Evolutionary conservation across 2,113 vertebrate species (phyloP).

Genomic region (Orcinus orca): DNA sequence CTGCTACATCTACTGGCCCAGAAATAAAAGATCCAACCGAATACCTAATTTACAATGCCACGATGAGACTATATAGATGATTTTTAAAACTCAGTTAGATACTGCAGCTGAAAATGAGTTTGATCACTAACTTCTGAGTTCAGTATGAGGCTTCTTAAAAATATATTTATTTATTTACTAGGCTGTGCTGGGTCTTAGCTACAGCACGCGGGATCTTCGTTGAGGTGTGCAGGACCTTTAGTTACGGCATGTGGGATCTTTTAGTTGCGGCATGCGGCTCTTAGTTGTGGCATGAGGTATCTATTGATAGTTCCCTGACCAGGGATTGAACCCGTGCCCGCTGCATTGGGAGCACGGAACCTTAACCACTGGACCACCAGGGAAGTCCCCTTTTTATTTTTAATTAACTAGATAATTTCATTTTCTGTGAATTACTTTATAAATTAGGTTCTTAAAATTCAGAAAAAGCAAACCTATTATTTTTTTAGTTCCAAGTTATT

Average conservation of each 20-base stretch:
- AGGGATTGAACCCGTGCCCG: too few species aligned
- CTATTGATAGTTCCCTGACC: too few species aligned
- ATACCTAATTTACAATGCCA: neutral
- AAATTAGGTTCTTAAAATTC: slow-evolving; percentile 1
- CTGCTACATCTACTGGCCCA: neutral
- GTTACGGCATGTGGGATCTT: too few species aligned
- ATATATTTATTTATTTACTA: too few species aligned
- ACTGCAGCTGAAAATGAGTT: neutral
- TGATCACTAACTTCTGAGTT: neutral
- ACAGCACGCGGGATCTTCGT: too few species aligned
- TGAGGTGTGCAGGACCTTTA: too few species aligned
- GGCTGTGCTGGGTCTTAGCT: too few species aligned
- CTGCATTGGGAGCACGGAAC: too few species aligned
- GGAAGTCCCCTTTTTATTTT: neutral
- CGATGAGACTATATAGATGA: neutral
- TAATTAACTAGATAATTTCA: neutral
- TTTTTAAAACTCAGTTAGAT: neutral
- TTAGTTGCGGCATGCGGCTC: too few species aligned
- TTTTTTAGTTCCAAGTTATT: slow-evolving; percentile 15
- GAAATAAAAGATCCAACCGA: slow-evolving; percentile 23
- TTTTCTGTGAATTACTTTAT: neutral
- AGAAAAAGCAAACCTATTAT: neutral
- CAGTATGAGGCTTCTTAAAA: neutral
- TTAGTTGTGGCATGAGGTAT: too few species aligned
- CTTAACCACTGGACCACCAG: too few species aligned